Evolutionary conservation across 2,113 vertebrate genomes (phyloP).

Genomic region (Merops nubicus): DNA sequence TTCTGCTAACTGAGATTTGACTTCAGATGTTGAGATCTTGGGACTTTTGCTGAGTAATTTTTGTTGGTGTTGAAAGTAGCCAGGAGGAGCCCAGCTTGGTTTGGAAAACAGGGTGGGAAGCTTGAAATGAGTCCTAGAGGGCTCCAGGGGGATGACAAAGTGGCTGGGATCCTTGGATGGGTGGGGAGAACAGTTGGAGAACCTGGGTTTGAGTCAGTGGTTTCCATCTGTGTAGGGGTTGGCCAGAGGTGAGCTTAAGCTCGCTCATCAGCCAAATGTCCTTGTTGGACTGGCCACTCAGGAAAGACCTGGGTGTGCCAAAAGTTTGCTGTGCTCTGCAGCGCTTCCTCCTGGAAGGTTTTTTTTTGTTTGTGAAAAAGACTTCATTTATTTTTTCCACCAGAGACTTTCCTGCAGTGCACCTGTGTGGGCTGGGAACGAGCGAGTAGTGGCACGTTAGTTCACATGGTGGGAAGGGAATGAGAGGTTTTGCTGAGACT

Average conservation of each 20-base stretch:
- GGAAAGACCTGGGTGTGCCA: neutral
- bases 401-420: neutral
- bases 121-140: neutral
- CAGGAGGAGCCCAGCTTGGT: neutral
- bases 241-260: conserved; percentile 66
- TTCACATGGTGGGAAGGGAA: neutral
- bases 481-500: neutral
- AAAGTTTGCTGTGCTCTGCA: neutral
- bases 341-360: neutral
- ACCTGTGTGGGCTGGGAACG: neutral
- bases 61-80: neutral
- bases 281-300: neutral
- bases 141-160: conserved; percentile 53
- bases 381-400: neutral
- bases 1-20: neutral
- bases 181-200: conserved; percentile 26
- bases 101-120: conserved; percentile 48
- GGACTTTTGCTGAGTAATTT: neutral
- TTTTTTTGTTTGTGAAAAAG: neutral
- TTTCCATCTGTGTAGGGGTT: conserved; percentile 67
- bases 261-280: neutral
- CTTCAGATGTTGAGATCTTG: neutral
- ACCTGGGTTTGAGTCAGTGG: conserved; percentile 61
- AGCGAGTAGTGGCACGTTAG: neutral
- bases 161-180: conserved; percentile 30